A percentile compares a stretch with the other conserved stretches of the same genome.
Conservation (phyloP, 2,888 invertebrate species). For the Sinelater perroti region DNA sequence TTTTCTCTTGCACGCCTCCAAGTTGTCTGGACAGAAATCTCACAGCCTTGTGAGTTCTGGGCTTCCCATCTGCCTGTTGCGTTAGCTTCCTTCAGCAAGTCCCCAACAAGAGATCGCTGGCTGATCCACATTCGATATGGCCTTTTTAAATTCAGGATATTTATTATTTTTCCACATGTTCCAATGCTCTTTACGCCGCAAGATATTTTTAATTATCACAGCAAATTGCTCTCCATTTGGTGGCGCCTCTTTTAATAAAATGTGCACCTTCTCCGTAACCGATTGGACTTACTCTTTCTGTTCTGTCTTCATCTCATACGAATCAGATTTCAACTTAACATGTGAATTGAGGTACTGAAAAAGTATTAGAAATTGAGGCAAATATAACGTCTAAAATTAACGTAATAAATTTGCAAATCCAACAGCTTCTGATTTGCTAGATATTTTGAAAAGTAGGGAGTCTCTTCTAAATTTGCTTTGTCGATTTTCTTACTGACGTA, state of each 20-base stretch:
- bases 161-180: slow-evolving; percentile 99
- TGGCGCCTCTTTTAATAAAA: slow-evolving; percentile 86
- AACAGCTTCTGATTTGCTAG: slow-evolving; percentile 95
- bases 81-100: slow-evolving; percentile 78
- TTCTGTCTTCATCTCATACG: slow-evolving; percentile 81
- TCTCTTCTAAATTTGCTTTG: slow-evolving; percentile 56
- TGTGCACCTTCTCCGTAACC: slow-evolving; percentile 79
- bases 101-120: slow-evolving; percentile 72
- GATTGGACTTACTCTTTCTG: slow-evolving; percentile 90
- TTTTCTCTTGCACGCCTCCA: slow-evolving; percentile 89
- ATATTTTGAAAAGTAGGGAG: slow-evolving; percentile 95
- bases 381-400: slow-evolving; percentile 94
- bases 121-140: slow-evolving; percentile 51
- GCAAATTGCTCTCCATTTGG: slow-evolving; percentile 89
- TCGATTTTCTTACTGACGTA: slow-evolving; percentile 48
- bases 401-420: slow-evolving; percentile 93
- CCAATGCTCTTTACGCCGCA: slow-evolving; percentile 94
- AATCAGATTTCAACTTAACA: slow-evolving; percentile 92
- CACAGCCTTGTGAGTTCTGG: slow-evolving; percentile 90
- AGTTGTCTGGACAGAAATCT: slow-evolving; percentile 93
- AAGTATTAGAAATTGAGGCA: slow-evolving; percentile 94
- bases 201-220: slow-evolving; percentile 82
- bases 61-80: slow-evolving; percentile 81
- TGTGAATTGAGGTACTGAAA: slow-evolving; percentile 93
- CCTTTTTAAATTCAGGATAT: slow-evolving; percentile 68